Conservation (phyloP, 53 echinoderm and acorn worm genomes). For the Holothuria scabra region DNA sequence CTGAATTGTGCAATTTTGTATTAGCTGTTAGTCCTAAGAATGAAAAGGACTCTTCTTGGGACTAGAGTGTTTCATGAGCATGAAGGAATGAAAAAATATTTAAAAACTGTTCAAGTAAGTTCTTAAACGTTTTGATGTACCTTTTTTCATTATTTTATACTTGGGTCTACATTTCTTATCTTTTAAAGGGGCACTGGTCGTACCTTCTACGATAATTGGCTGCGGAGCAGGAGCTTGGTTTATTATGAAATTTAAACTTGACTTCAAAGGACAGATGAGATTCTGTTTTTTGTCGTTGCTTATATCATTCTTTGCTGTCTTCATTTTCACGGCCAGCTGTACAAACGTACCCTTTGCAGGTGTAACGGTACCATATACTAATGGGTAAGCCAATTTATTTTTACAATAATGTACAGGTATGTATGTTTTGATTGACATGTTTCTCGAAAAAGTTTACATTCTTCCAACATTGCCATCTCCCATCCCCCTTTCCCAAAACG, state of each 20-base stretch:
- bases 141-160: background rate
- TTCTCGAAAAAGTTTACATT: no score
- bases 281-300: constrained; percentile 68
- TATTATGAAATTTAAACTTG: constrained; percentile 77
- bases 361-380: constrained; percentile 60
- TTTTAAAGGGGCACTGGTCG: constrained; percentile 66
- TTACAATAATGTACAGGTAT: background rate
- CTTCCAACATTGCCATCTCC: no score
- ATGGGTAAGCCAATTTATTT: background rate
- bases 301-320: constrained; percentile 66
- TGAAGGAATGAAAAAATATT: background rate
- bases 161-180: background rate
- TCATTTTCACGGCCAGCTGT: constrained; percentile 78
- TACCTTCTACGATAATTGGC: constrained; percentile 89
- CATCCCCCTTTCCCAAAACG: no score
- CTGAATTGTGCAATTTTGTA: no score
- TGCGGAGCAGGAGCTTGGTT: constrained; percentile 81
- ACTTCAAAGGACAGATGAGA: constrained; percentile 82
- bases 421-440: no score
- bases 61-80: no score
- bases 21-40: no score
- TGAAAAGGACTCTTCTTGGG: no score
- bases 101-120: background rate
- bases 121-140: background rate
- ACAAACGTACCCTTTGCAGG: constrained; percentile 71